Conservation (phyloP, 2,797 vertebrate species). For the Microchirus variegatus region DNA sequence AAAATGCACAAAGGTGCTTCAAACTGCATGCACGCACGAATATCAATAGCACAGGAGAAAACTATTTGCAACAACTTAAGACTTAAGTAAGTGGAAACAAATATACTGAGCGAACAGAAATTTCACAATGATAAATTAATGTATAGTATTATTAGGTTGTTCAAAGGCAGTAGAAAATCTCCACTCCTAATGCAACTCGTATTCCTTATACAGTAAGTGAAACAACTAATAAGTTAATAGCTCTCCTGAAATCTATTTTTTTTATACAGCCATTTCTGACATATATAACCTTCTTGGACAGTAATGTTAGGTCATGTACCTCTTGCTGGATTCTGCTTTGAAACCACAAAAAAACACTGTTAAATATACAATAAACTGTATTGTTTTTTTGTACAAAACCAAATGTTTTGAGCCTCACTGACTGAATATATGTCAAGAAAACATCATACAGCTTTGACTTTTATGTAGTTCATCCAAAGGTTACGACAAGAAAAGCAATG, state of each 20-base stretch:
- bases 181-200: neutral
- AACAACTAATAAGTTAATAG: neutral
- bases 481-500: neutral
- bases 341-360: constrained; percentile 18
- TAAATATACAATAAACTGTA: neutral
- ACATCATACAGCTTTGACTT: neutral
- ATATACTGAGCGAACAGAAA: neutral
- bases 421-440: neutral
- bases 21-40: constrained; percentile 21
- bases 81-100: neutral
- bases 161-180: neutral
- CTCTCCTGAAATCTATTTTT: neutral
- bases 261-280: too few relatives aligned
- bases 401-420: neutral
- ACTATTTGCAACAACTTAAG: constrained; percentile 4
- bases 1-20: constrained; percentile 20
- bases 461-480: neutral
- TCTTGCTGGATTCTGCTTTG: neutral
- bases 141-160: neutral
- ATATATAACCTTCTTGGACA: constrained; percentile 10
- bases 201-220: too few relatives aligned
- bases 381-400: neutral
- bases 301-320: neutral
- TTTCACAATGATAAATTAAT: neutral
- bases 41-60: neutral